Conservation (phyloP, 2,888 invertebrate genomes). For the Drosophila phalerata region DNA sequence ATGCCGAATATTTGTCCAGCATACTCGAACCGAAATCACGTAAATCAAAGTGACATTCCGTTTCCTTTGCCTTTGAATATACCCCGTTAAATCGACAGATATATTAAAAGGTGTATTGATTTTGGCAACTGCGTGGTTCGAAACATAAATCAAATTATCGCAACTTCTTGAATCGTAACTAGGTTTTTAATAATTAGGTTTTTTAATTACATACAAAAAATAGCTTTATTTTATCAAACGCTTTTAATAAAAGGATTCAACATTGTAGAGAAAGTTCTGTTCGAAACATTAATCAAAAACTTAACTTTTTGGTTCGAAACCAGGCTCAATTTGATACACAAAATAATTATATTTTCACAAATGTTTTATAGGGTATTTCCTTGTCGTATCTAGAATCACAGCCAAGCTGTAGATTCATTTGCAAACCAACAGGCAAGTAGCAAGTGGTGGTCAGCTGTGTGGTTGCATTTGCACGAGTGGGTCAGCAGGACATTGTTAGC, state of each 20-base stretch:
- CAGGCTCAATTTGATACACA: too few species aligned
- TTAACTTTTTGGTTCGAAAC: too few species aligned
- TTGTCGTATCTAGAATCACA: background rate
- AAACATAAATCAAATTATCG: too few species aligned
- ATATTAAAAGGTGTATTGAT: background rate
- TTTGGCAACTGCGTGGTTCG: too few species aligned
- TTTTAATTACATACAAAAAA: too few species aligned
- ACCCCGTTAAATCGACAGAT: background rate
- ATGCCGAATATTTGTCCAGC: slow-evolving; percentile 17
- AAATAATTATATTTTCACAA: too few species aligned
- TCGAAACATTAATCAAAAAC: too few species aligned
- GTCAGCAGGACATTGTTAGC: slow-evolving; percentile 21
- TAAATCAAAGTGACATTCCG: slow-evolving; percentile 77
- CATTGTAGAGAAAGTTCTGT: too few species aligned
- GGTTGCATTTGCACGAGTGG: slow-evolving; percentile 44
- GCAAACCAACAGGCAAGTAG: slow-evolving; percentile 18
- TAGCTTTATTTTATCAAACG: too few species aligned
- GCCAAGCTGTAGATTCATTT: slow-evolving; percentile 31
- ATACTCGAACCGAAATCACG: slow-evolving; percentile 52
- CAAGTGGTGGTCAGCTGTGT: slow-evolving; percentile 35
- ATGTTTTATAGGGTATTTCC: background rate
- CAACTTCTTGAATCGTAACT: too few species aligned
- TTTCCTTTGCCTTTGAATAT: slow-evolving; percentile 35
- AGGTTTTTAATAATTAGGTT: too few species aligned
- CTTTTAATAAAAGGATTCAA: too few species aligned